Base-by-base conservation (phyloP, 2,888 invertebrate species). In the Stenoptilia bipunctidactyla region DNA sequence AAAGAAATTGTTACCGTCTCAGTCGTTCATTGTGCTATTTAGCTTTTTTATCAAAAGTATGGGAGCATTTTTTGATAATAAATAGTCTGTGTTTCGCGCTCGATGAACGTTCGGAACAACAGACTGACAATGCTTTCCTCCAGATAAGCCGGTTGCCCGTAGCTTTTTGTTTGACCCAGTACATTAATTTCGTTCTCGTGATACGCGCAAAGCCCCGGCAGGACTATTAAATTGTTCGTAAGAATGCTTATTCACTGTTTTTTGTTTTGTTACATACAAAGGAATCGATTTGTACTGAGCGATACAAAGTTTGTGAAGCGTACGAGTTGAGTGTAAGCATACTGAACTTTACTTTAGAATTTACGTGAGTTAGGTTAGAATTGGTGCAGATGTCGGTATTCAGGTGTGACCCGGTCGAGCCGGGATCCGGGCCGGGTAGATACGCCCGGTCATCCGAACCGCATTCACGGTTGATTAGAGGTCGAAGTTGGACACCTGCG, bases 381-480 rank as follows among this genome's bases (percentile, higher is more conserved):
- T 20, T 5, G 4, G 4, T 20, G 20, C 20, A 20, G 30, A 30
- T 50, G 55, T 56, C 30, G 52, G 54, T 50, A 45, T 59, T 58
- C 58, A 62, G 58, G 59, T 62, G 58, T 54, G 57, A 45, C 50
- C 57, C 58, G 59, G 55, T 53, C 50, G 60, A 45, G 55, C 56
- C 58, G 57, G 56, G 56, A 51, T 51, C 42, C 45, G 53, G 51
- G 40, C 47, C 45, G 45, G 45, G 51, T 48, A 55, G 53, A 56
- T 48, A 45, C 48, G 47, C 45, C 56, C 63, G 64, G 55, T 55
- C 66, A 66, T 58, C 62, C 61, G 30, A n/a, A 30, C 30, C 30
- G 12, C 30, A 30, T 30, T 30, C 30, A 75, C 76, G 70, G 72
- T 75, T 79, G 82, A 82, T 80, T 80, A 79, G 73, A 75, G 66